Evolutionary conservation across 2,888 invertebrate species (phyloP), one percentile per base, ranked within the genome.

Genomic region (Chirona hameri): DNA sequence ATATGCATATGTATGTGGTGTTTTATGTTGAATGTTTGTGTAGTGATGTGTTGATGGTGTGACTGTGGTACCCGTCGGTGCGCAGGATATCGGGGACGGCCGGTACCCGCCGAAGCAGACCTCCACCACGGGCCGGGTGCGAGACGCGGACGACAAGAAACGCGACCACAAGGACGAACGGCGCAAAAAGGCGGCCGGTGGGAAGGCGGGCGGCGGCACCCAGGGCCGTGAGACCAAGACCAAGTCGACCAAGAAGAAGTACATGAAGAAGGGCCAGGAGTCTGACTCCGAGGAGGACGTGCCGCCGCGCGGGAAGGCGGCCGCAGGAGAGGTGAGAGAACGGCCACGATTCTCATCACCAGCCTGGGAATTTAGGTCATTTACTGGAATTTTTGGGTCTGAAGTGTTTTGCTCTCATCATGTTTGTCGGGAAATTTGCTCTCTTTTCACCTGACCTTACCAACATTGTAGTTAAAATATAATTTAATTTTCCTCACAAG

Each of bases 141-240:
- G 84, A 82, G 88, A 85, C 1, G 85, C 89, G n/a, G 86, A 86
- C 48, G 91, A 91, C 83, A 88, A 88, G 81, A 91, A 92, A 89
- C 89, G 91, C 72, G 94, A 95, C 86, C 93, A 93, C 86, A 92
- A 95, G 84, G 97, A 98, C 83, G 97, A 97, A 86, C 91, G 97
- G 21, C 91, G 96, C 83, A 95, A 95, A 87, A 97, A 96, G 88
- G 96, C 96, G 2, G 89, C 93, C 10, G 91, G 92, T 48, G 96
- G 96, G 1, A 97, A 97, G 90, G 93, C 93, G 81, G 97, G 97
- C 24, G 97, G 97, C 27, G 97, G 97, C 1, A 92, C 93, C 21
- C 97, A 97, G 86, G 98, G 98, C 0, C 91, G 98, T 69, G 98
- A 98, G 90, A 96, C 96, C 0, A 98, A 97, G 90, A 97, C 96